Conservation (phyloP, 2,888 invertebrate species). For the Rutpela maculata region DNA sequence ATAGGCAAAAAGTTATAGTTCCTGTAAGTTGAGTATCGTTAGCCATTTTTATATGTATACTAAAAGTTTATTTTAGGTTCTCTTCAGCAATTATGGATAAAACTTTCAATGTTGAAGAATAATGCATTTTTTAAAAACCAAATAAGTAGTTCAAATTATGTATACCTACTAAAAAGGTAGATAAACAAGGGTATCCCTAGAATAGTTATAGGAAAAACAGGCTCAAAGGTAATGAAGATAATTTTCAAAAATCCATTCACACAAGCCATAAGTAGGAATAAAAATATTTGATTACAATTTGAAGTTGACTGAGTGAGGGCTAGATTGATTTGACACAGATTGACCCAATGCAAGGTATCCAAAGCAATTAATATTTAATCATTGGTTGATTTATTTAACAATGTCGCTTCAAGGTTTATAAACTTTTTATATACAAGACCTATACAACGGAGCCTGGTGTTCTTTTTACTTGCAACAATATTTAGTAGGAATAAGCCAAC, state of each 20-base stretch:
- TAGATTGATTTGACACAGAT: constrained; percentile 14
- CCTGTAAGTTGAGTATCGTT: too few species aligned
- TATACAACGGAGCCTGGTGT: constrained; percentile 54
- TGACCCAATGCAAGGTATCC: constrained; percentile 7
- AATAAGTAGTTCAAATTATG: too few species aligned
- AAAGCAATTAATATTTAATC: constrained; percentile 35
- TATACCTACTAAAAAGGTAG: too few species aligned
- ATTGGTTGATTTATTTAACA: constrained; percentile 49
- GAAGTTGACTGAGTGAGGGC: not conserved
- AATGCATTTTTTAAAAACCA: too few species aligned
- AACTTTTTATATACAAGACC: constrained; percentile 62
- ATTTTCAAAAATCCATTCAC: not conserved
- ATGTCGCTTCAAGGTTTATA: constrained; percentile 56
- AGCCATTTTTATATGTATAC: too few species aligned
- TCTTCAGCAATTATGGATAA: too few species aligned
- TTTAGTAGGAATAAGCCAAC: constrained; percentile 44
- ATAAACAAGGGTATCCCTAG: not conserved
- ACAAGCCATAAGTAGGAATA: not conserved
- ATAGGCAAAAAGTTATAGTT: too few species aligned
- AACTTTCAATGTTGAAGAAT: too few species aligned
- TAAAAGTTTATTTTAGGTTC: too few species aligned
- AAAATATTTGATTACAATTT: not conserved
- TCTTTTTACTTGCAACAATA: constrained; percentile 51
- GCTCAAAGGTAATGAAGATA: not conserved
- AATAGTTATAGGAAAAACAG: not conserved